Base-by-base conservation (phyloP, 2,113 vertebrate species). In the Azemiops feae region DNA sequence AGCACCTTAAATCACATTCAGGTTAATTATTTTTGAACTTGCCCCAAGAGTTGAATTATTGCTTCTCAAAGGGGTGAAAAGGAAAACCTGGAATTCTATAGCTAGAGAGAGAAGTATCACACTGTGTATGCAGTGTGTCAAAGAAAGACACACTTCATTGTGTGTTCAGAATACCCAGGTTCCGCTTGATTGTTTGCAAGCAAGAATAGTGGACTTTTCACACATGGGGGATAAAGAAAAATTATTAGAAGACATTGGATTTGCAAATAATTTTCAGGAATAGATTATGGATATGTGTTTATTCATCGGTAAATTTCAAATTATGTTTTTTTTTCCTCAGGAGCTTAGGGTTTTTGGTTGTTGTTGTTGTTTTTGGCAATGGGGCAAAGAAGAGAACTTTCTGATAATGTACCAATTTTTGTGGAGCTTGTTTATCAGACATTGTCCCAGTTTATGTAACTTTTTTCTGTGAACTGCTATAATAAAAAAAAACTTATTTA, bases 21-120 rank as follows among this genome's bases (percentile, higher is more conserved):
- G 93, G 88, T 92, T 92, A 94, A 89, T 94, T 92, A 86, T 90
- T 90, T 91, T 64, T 45, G 91, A 89, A 74, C 25, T 54, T 53
- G 69, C n/a, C 54, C 23, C 25, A 43, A 64, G 69, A 92, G 52
- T 86, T 55, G 8, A 11, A 7, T 60, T 89, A 89, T 64, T 89
- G 69, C 45, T 18, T 47, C 60, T 47, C 47, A 7, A 34, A 87
- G 10, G 55, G 1, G 50, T 43, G 25, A n/a, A 55, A 85, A 85
- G 12, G 74, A 86, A 64, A 54, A 12, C 6, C 89, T 30, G 34
- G 57, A 25, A 89, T 85, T 81, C 53, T 23, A 53, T 43, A 47
- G 20, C 22, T 43, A 52, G 45, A 52, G 14, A 81, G n/a, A 74
- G 27, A 27, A 85, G 16, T 69, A 47, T 53, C 1, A 52, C 23